Evolutionary conservation across 2,113 vertebrate genomes (phyloP).

Genomic region (Chroicocephalus ridibundus): DNA sequence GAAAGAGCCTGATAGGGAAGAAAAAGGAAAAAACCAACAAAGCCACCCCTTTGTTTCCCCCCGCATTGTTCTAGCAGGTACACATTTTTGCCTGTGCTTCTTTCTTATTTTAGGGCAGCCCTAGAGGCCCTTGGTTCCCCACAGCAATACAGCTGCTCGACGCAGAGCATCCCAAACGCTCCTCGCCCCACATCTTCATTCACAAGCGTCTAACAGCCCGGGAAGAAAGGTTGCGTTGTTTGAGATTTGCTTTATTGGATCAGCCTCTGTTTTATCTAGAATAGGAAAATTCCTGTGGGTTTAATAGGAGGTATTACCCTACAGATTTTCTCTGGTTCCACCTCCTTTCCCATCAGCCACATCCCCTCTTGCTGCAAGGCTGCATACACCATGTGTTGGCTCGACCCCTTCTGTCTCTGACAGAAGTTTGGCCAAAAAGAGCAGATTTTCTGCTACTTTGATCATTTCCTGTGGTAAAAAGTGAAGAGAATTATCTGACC

Average conservation of each 20-base stretch:
- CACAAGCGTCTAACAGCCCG: background rate
- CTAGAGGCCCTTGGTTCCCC: background rate
- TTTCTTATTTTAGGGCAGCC: background rate
- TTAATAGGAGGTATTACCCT: constrained; percentile 53
- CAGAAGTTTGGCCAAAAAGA: constrained; percentile 70
- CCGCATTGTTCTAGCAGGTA: background rate
- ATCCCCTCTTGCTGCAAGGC: constrained; percentile 52
- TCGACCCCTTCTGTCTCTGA: constrained; percentile 58
- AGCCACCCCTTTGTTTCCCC: background rate
- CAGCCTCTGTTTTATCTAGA: constrained; percentile 38
- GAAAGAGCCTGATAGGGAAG: background rate
- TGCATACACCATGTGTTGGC: constrained; percentile 64
- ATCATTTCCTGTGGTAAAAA: constrained; percentile 72
- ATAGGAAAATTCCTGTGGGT: constrained; percentile 60
- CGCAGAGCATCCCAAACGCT: background rate
- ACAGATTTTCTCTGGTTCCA: constrained; percentile 57
- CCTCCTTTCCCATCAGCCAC: constrained; percentile 64
- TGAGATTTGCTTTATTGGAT: background rate
- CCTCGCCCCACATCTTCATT: background rate
- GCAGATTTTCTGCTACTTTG: constrained; percentile 73
- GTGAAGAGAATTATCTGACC: constrained; percentile 67
- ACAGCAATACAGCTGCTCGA: background rate
- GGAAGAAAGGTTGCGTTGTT: background rate
- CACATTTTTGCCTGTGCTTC: background rate
- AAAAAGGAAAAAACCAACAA: background rate